Evolutionary conservation across 2,113 vertebrate genomes (phyloP), one percentile per base, ranked within the genome.

Genomic region (Eubucco bourcierii): DNA sequence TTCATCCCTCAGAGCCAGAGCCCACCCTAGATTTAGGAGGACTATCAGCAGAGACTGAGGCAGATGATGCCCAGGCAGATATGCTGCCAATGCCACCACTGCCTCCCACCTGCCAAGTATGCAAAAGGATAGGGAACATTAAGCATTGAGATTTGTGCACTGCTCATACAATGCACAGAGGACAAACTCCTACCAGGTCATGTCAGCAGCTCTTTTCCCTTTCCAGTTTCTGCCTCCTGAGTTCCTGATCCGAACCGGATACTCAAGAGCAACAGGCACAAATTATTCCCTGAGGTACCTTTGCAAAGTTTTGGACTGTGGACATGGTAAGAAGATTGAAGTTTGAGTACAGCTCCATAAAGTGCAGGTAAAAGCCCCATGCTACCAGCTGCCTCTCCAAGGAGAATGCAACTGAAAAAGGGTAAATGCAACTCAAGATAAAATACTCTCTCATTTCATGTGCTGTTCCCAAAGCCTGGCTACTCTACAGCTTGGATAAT

Each of bases 91-190:
- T 17, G 4, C 25, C n/a, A 53, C 27, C 6, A 5, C 55, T 76
- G 39, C 28, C 53, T 61, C 29, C 46, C 39, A 20, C 37, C 29
- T 66, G n/a, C 8, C 1, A 1, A 21, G 13, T 37, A 59, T 85
- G 34, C 55, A 27, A 55, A 72, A 67, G 9, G 27, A 56, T 50
- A 31, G 11, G 37, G n/a, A 79, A 15, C 7, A 6, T 41, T 1
- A 2, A 3, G 15, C 50, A n/a, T 37, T 41, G n/a, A 39, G 61
- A 58, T 64, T 46, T 1, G 0, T 19, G 33, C 0, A 1, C 59
- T 1, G 2, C 29, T 71, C 8, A 15, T 12, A 37, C 53, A 53
- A 25, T 5, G 1, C 1, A 20, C 29, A 56, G 21, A 37, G 39
- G 27, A 82, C 5, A 24, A 0, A 0, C 4, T 84, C 27, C 47